These are phyloP conservation scores for Eulithis prunata DNA, from an alignment of 2,888 invertebrate species.

Conservation along the genomic window DNA sequence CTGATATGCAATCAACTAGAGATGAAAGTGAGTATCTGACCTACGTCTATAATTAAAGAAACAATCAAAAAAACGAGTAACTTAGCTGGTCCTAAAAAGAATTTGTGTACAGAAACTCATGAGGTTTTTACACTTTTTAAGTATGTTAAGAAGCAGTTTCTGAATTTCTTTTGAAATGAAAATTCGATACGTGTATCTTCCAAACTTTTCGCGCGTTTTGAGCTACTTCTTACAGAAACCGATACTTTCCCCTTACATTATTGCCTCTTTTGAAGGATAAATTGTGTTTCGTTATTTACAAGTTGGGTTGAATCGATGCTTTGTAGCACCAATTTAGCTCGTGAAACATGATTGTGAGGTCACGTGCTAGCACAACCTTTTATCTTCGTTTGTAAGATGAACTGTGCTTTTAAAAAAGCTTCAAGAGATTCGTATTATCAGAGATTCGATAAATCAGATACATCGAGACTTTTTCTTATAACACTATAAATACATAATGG, in stretches of 20 bases:
- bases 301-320: conserved; percentile 29
- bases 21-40: too few relatives aligned
- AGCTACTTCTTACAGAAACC: conserved; percentile 26
- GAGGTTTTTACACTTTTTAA: too few relatives aligned
- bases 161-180: conserved; percentile 8
- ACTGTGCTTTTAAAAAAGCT: conserved; percentile 32
- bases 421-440: conserved; percentile 7
- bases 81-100: too few relatives aligned
- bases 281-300: conserved; percentile 26
- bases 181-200: conserved; percentile 23
- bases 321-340: conserved; percentile 30
- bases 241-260: conserved; percentile 24
- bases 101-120: too few relatives aligned
- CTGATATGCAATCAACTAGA: conserved; percentile 27
- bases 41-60: too few relatives aligned
- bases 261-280: conserved; percentile 18
- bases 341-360: conserved; percentile 29
- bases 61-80: too few relatives aligned
- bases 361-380: conserved; percentile 29
- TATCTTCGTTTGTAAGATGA: conserved; percentile 38
- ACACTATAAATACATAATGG: too few relatives aligned
- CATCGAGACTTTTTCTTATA: too few relatives aligned
- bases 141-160: background rate
- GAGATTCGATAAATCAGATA: background rate
- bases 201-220: conserved; percentile 24